Base-by-base conservation (phyloP, 2,888 invertebrate genomes). In the Conistra vaccinii region DNA sequence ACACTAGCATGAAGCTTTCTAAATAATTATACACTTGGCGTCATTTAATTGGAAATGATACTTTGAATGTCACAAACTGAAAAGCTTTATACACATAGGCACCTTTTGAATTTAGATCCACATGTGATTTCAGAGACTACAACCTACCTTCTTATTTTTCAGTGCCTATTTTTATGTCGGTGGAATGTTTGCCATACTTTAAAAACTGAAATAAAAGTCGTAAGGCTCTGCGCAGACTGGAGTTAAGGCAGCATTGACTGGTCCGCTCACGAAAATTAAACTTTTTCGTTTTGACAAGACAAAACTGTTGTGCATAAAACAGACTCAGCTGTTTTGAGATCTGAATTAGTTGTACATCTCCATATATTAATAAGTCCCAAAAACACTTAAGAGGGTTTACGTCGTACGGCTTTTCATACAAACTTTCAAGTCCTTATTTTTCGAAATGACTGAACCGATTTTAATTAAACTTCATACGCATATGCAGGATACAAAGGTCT, bases 31-130 rank as follows among this genome's bases (percentile, higher is more conserved):
- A 60, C 26, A 75, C 26, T 26, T 32, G 3, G 5, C 10, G 17
- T 51, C 6, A 32, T 55, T 61, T 32, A n/a, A 62, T 55, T 48
- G 14, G 23, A 61, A 79, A 79, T 61, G 14, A 20, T 5, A 53
- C 14, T 53, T 69, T 35, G 26, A n/a, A 26, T 35, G 23, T 12
- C 4, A 68, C 20, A 9, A 66, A 51, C 7, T 61, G 5, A 39
- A 29, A 7, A 26, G 12, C 3, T 10, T n/a, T 39, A 32, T 57
- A 0, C 14, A 29, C 14, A 26, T 2, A 48, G 20, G 20, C 7
- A 7, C 20, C 17, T 58, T 32, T 32, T 51, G 26, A 32, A 51
- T 77, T 32, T 20, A 67, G 23, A 60, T 29, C 26, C 45, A 23
- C 12, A 7, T 63, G 7, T 14, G 14, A 29, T 29, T 29, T 42